These are phyloP conservation scores for Myiagra hebetior DNA, from an alignment of 2,113 vertebrate genomes.

Conservation along the genomic window DNA sequence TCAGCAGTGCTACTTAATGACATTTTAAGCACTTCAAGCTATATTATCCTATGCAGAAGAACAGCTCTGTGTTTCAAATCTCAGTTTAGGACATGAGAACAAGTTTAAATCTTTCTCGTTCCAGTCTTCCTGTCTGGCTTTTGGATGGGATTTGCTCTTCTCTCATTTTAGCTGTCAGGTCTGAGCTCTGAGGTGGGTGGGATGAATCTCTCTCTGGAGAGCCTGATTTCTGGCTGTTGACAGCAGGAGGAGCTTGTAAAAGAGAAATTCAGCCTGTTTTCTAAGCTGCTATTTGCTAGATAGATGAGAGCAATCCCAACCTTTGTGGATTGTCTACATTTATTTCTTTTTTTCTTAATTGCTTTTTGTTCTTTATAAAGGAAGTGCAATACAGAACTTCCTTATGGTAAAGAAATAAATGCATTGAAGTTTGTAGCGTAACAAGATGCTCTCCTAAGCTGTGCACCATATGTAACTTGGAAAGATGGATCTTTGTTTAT, in stretches of 20 bases:
- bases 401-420: constrained; percentile 32
- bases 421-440: background rate
- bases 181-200: constrained; percentile 40
- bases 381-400: background rate
- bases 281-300: background rate
- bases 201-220: constrained; percentile 41
- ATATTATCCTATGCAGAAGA: constrained; percentile 13
- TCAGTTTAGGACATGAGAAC: constrained; percentile 39
- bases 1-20: constrained; percentile 30
- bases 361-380: background rate
- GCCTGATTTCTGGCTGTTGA: constrained; percentile 25
- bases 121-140: constrained; percentile 37
- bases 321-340: background rate
- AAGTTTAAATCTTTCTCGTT: background rate
- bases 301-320: background rate
- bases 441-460: background rate
- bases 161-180: constrained; percentile 38
- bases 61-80: constrained; percentile 27
- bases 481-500: background rate
- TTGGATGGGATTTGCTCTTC: background rate
- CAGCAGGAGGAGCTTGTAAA: constrained; percentile 23
- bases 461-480: background rate
- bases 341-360: background rate
- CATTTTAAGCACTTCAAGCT: constrained; percentile 39
- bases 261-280: background rate